Evolutionary conservation across 2,797 vertebrate genomes (phyloP).

Genomic region (Poecilia wingei): DNA sequence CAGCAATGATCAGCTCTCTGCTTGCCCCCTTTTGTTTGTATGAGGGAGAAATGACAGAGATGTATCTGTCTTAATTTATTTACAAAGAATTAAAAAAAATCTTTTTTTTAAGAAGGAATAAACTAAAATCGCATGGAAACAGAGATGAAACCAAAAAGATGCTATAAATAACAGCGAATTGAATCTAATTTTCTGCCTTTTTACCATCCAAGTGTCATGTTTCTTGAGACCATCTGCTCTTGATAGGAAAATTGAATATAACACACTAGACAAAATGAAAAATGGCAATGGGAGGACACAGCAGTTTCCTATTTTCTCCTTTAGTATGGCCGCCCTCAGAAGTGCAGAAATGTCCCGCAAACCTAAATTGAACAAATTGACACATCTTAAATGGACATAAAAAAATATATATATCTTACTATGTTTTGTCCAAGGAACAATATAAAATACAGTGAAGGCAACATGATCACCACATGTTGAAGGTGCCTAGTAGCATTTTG

Average conservation of each 20-base stretch:
- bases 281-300: background rate
- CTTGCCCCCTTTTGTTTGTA: background rate
- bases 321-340: background rate
- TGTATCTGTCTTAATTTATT: constrained; percentile 8
- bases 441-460: constrained; percentile 5
- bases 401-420: background rate
- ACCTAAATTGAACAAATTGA: constrained; percentile 4
- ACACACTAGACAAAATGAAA: background rate
- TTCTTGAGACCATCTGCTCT: constrained; percentile 17
- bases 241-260: constrained; percentile 5
- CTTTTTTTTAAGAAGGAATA: background rate
- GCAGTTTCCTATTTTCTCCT: constrained; percentile 7
- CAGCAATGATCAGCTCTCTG: constrained; percentile 25
- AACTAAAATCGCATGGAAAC: background rate
- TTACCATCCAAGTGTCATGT: background rate
- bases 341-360: constrained; percentile 4
- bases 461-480: constrained; percentile 2
- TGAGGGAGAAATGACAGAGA: background rate
- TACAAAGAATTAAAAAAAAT: background rate
- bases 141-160: background rate
- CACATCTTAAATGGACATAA: constrained; percentile 1
- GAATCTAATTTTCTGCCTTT: background rate
- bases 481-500: background rate
- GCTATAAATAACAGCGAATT: background rate
- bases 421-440: constrained; percentile 1